Evolutionary conservation across 37 sponge, comb jelly and placozoan species (phyloP), one percentile per base, ranked within the genome.

Genomic region (Aphrocallistes beatrix): DNA sequence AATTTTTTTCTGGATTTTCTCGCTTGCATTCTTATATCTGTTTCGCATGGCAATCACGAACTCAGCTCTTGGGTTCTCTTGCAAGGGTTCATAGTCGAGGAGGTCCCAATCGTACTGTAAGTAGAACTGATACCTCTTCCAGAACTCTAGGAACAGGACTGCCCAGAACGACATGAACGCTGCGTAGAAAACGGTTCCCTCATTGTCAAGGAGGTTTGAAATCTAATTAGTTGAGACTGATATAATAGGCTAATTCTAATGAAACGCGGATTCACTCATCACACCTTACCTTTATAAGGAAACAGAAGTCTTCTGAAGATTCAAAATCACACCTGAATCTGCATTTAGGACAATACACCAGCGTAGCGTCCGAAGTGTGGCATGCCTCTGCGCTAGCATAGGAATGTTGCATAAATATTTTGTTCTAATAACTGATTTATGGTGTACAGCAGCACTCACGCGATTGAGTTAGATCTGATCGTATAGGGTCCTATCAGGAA

Each of bases 141-240:
- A 98, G 75, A 98, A 93, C 90, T 98, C 99, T 84, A 98, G 87
- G 83, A 98, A 98, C 39, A 98, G 82, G 19, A 93, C 94, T 85
- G 93, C 95, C 93, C 96, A 98, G 40, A 95, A 83, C 0, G 92
- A 89, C 94, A 95, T 95, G 88, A 95, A 89, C 42, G 89, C 91
- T 23, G 95, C 93, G 91, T 91, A 98, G 85, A 93, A 90, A 17
- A 98, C 99, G 10, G 99, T 98, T 1, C 88, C 94, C 81, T 90
- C 93, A 85, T 93, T 95, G 83, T 98, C 99, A 88, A 98, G 92
- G 37, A 98, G 51, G 23, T 86, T 84, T 0, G 93, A 39, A 9
- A 89, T 87, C 86, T 86, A 48, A 9, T 0, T 0, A 16, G 50
- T 17, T 13, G 38, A 40, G 0, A 81, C 23, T 6, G 1, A 6